Base-by-base conservation (phyloP, 2,113 vertebrate genomes). In the Camarhynchus parvulus region DNA sequence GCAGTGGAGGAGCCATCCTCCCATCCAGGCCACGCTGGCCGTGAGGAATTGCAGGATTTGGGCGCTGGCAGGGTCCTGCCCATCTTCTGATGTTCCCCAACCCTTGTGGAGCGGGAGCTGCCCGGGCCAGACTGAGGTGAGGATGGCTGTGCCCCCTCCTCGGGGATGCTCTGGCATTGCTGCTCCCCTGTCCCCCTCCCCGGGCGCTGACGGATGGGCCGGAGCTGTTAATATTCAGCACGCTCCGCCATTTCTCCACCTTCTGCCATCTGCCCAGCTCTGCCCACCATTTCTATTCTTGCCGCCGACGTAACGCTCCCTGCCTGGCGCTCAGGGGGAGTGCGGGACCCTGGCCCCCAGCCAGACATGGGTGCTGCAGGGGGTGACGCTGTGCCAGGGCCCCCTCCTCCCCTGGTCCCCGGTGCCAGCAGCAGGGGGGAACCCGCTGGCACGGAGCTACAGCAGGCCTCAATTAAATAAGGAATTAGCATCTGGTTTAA, bases 241-340 rank as follows among this genome's bases (percentile, higher is more conserved):
- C 83, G 92, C 93, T 94, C 90, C 83, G 4, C 87, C 95, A 88
- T 96, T 96, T 83, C 94, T 92, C 95, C 96, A 95, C 96, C 96
- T 96, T 95, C 96, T 93, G 95, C 95, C 96, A 97, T 97, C 96
- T 97, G 96, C 94, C 96, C 96, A 94, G 94, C 83, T 97, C 96
- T 97, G 95, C 96, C 96, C 96, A 96, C 95, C 88, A 88, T 83
- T 96, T 97, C 95, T 97, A 96, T 97, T 96, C 96, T 94, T 93
- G 91, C 94, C 3, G 2, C 67, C 95, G 58, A 95, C 63, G 85
- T 95, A 96, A 96, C 67, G 13, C 91, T 95, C 87, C 82, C 91
- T 94, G 95, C 95, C 79, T 92, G 72, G 75, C 5, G 24, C 85
- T 73, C 12, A 55, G 61, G 89, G 72, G 82, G 77, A 83, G 79